Base-by-base conservation (phyloP, 2,797 vertebrate species). In the Hoplostethus atlanticus region DNA sequence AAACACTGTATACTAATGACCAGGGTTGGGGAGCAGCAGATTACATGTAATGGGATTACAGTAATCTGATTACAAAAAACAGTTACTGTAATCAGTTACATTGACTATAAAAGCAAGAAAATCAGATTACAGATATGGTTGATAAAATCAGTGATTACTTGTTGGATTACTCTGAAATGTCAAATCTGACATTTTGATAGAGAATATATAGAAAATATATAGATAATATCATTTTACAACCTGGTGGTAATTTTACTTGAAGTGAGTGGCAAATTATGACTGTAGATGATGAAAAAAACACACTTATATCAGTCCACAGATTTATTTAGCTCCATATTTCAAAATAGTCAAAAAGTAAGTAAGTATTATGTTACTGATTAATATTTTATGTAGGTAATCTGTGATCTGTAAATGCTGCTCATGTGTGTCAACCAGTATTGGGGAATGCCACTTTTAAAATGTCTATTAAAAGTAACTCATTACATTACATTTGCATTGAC, bases 1-100 rank as follows among this genome's bases (percentile, higher is more conserved):
- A 12, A 59, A 5, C 53, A 44, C 42, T 38, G 3, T 50, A 54
- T 34, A 52, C 44, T 53, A 52, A 66, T 54, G 59, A 55, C 8
- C 46, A 34, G 34, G n/a, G 11, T 53, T 6, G 13, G 25, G 17
- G 7, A 11, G 46, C 15, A 46, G 1, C 44, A 17, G n/a, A 28
- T 55, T 34, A 36, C 53, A 44, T 5, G 3, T 13, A 17, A 44
- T 16, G 52, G 4, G 12, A 21, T 25, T 44, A 34, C 34, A 34
- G 34, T 34, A 34, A 34, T 34, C 34, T 34, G 34, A 34, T 34
- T 34, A 34, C 34, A 3, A 17, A 48, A 9, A 38, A 1, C 2
- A 28, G 2, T 21, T 47, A 13, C 58, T 21, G 13, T n/a, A 1
- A 46, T 67, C 36, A 11, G 2, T 42, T 46, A 56, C 7, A 61